Percentiles rank a stretch among this genome's conserved stretches.
Conservation (phyloP, 2,888 invertebrate species). For the Leptopilina drosophilae region DNA sequence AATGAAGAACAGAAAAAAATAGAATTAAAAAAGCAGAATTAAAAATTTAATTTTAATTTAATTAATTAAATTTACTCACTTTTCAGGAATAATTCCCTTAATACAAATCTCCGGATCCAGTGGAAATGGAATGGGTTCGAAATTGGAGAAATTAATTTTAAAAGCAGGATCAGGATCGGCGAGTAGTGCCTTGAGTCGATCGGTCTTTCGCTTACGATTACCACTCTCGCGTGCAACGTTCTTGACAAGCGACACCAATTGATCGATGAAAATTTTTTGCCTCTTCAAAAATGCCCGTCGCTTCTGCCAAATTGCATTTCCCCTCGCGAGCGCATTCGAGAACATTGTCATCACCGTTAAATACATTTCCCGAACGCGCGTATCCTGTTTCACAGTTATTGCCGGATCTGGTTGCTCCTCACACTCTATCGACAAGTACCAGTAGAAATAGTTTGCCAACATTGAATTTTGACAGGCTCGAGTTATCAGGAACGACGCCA, state of each 20-base stretch:
- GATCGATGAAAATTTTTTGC: constrained; percentile 94
- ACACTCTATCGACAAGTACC: constrained; percentile 97
- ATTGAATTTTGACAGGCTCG: constrained; percentile 93
- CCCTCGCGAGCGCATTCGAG: constrained; percentile 84
- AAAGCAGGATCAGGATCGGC: constrained; percentile 87
- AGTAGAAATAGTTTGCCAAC: constrained; percentile 97
- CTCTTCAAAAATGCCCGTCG: constrained; percentile 87
- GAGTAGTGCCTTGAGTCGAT: constrained; percentile 90
- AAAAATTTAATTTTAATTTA: too few species aligned
- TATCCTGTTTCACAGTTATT: constrained; percentile 83
- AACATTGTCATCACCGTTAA: constrained; percentile 92
- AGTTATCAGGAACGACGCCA: constrained; percentile 93
- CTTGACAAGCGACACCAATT: constrained; percentile 92
- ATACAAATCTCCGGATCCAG: constrained; percentile 94
- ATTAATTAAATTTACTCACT: constrained; percentile 78
- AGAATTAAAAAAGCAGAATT: not conserved
- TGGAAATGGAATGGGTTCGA: constrained; percentile 96
- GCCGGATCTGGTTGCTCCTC: constrained; percentile 87
- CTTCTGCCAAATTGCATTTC: constrained; percentile 85
- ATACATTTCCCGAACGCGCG: constrained; percentile 89
- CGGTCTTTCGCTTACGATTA: constrained; percentile 94
- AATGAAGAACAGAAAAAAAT: not conserved
- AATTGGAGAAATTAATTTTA: constrained; percentile 92
- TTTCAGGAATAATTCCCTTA: constrained; percentile 91
- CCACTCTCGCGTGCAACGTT: constrained; percentile 93